Percentiles rank a stretch among this genome's conserved stretches.
phyloP scores from a whole-genome alignment of 2,797 vertebrate species.

The Karalla daura region DNA sequence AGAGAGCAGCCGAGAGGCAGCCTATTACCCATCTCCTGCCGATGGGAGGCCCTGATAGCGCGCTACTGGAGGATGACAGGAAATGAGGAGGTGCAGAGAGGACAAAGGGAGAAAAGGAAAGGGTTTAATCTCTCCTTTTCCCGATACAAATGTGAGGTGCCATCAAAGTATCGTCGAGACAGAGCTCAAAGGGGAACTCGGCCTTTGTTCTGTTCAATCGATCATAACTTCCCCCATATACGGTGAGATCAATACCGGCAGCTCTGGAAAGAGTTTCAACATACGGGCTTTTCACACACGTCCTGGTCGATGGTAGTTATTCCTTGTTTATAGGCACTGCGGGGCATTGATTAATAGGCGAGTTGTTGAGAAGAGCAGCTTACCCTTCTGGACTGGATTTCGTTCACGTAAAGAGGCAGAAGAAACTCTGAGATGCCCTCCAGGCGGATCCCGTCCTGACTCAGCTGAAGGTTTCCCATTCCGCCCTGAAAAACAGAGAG shows the following conservation, averaged over 20 bases:
- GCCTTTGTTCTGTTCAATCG: constrained; percentile 58
- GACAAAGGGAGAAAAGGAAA: constrained; percentile 14
- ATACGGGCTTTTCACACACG: constrained; percentile 11
- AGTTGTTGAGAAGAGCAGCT: constrained; percentile 55
- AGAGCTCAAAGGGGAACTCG: constrained; percentile 22
- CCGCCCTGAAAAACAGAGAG: constrained; percentile 88
- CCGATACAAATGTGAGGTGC: constrained; percentile 36
- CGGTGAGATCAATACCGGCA: constrained; percentile 40
- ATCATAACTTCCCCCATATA: constrained; percentile 47
- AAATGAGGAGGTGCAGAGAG: constrained; percentile 56
- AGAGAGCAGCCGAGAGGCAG: constrained; percentile 54
- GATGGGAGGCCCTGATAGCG: constrained; percentile 67
- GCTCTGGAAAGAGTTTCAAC: constrained; percentile 14
- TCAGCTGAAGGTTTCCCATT: constrained; percentile 94
- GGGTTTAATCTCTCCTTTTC: constrained; percentile 36
- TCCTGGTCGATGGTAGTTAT: constrained; percentile 26
- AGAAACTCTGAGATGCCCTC: constrained; percentile 95
- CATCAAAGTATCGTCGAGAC: constrained; percentile 47
- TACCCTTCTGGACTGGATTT: constrained; percentile 94
- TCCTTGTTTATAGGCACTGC: constrained; percentile 30
- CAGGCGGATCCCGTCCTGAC: constrained; percentile 90
- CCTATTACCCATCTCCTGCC: constrained; percentile 61
- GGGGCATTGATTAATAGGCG: constrained; percentile 37
- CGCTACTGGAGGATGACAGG: constrained; percentile 47
- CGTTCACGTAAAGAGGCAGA: constrained; percentile 92